phyloP scores from a whole-genome alignment of 1,140 invertebrate genomes.

The Pseudomyrmex concolor region DNA sequence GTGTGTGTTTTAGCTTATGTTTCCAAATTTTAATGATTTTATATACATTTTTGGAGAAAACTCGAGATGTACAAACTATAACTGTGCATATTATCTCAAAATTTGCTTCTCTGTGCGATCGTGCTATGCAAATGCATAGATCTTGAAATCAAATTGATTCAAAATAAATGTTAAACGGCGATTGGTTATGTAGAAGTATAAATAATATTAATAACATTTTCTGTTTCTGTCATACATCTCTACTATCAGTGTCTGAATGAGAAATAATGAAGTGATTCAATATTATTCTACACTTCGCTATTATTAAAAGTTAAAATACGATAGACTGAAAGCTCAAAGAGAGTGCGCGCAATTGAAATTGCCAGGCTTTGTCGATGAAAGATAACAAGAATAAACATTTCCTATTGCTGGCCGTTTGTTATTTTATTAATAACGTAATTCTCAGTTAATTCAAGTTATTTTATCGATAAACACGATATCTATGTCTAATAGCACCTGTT shows the following conservation, averaged over 20 bases:
- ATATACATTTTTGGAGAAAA: constrained; percentile 33
- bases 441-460: neutral
- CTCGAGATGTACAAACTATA: constrained; percentile 10
- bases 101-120: neutral
- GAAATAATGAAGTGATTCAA: neutral
- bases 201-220: neutral
- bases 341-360: too few relatives aligned
- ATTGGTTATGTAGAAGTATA: neutral
- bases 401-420: neutral
- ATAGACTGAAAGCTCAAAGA: too few relatives aligned
- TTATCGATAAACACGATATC: neutral
- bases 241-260: neutral
- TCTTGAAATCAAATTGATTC: constrained; percentile 25
- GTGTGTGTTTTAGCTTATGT: constrained; percentile 37
- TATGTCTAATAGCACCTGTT: neutral
- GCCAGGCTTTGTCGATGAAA: too few relatives aligned
- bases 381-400: neutral
- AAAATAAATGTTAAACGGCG: constrained; percentile 36
- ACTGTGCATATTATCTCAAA: neutral
- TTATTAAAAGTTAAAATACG: constrained; percentile 13
- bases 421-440: neutral
- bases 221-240: too few relatives aligned
- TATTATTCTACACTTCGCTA: too few relatives aligned
- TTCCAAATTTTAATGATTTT: constrained; percentile 67
- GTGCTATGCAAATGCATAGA: neutral